These are phyloP conservation scores for Nasonia vitripennis DNA, from an alignment of 1,140 invertebrate species.

Conservation along the genomic window DNA sequence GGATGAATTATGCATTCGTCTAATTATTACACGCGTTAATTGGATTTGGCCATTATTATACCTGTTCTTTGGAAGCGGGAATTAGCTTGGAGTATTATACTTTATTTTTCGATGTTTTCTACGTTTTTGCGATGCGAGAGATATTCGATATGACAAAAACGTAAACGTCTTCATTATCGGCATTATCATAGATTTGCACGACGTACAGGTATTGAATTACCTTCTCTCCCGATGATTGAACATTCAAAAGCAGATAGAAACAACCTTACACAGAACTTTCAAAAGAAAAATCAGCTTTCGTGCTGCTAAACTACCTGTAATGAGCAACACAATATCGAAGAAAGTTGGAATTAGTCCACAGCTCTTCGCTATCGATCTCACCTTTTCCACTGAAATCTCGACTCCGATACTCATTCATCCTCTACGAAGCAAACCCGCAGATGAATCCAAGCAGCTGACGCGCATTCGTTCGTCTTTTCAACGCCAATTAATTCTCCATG, in stretches of 20 bases:
- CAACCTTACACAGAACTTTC: neutral
- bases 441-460: neutral
- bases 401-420: neutral
- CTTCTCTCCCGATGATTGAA: no score
- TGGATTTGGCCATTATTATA: neutral
- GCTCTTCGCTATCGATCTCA: neutral
- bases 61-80: neutral
- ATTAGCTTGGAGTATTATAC: neutral
- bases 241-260: no score
- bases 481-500: slow-evolving; percentile 13
- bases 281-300: neutral
- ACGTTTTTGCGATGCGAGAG: no score
- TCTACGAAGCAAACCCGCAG: neutral
- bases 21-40: neutral
- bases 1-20: neutral
- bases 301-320: neutral
- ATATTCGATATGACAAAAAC: no score
- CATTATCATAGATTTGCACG: no score
- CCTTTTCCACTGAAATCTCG: neutral
- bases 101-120: no score
- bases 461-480: neutral
- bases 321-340: neutral
- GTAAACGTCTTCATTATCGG: no score
- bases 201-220: no score
- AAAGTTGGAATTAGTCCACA: neutral